These are phyloP conservation scores for Premnoplex brunnescens DNA, from an alignment of 2,797 vertebrate species.

Conservation along the genomic window DNA sequence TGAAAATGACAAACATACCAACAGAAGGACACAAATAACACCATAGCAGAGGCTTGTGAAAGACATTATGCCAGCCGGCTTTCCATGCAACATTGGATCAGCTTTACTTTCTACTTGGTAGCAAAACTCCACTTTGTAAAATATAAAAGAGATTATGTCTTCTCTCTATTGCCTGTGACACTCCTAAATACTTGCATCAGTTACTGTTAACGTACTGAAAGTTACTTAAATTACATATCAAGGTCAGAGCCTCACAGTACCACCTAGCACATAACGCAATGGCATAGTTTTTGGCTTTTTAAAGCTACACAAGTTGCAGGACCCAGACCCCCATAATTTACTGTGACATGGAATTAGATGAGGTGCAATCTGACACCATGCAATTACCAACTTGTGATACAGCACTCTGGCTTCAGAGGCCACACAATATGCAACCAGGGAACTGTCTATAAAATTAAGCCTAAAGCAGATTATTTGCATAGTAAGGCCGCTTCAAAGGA, in stretches of 20 bases:
- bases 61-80: fast-evolving
- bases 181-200: not conserved
- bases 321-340: not conserved
- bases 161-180: not conserved
- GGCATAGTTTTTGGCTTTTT: not conserved
- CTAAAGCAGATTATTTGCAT: constrained; percentile 4
- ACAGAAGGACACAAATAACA: constrained; percentile 1
- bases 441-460: not conserved
- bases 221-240: not conserved
- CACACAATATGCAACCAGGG: not conserved
- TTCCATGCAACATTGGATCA: not conserved
- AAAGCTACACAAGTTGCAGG: not conserved
- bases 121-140: not conserved
- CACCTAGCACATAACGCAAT: not conserved
- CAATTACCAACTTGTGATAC: not conserved
- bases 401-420: not conserved
- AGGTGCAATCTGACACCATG: not conserved
- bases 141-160: not conserved
- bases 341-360: not conserved
- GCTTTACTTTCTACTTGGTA: not conserved
- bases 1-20: not conserved
- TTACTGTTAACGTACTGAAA: not conserved
- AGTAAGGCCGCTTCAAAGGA: constrained; percentile 2
- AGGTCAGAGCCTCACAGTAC: not conserved
- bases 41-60: not conserved